These are phyloP conservation scores for Mustela nigripes DNA, from an alignment of 2,113 vertebrate species.

Conservation along the genomic window DNA sequence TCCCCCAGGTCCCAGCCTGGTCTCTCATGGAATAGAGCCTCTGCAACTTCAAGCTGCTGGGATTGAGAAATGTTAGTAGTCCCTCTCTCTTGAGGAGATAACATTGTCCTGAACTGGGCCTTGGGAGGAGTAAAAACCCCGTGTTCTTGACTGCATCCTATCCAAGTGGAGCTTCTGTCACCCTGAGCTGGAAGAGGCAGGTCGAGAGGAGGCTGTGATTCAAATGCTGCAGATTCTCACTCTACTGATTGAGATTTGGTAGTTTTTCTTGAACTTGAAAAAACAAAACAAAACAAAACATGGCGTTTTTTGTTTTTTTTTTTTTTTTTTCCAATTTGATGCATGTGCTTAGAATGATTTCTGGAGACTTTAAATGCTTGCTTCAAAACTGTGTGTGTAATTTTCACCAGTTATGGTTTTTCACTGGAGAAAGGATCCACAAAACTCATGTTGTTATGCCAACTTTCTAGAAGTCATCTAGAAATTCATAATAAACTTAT, in stretches of 20 bases:
- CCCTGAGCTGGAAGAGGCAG: background rate
- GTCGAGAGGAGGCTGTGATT: background rate
- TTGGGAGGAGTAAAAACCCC: background rate
- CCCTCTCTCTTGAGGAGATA: background rate
- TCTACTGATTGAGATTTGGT: background rate
- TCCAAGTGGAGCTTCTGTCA: background rate
- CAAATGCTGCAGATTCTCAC: background rate
- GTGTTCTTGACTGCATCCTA: background rate
- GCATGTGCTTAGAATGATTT: background rate
- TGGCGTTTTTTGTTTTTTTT: too few relatives aligned
- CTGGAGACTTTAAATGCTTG: background rate
- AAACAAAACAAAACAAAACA: too few relatives aligned
- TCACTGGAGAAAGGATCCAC: background rate
- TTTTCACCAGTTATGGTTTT: background rate
- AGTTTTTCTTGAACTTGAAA: background rate
- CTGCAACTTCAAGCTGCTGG: background rate
- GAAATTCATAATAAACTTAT: slow-evolving; percentile 7
- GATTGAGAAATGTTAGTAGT: background rate
- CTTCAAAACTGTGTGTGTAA: background rate
- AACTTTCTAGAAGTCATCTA: background rate
- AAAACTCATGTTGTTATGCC: background rate
- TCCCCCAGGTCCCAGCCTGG: background rate
- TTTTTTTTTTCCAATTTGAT: background rate
- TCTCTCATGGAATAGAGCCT: background rate
- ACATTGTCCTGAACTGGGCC: background rate